Percentiles rank a stretch among this genome's conserved stretches.
Conservation (phyloP, 2,113 vertebrate species). For the Hylia prasina region DNA sequence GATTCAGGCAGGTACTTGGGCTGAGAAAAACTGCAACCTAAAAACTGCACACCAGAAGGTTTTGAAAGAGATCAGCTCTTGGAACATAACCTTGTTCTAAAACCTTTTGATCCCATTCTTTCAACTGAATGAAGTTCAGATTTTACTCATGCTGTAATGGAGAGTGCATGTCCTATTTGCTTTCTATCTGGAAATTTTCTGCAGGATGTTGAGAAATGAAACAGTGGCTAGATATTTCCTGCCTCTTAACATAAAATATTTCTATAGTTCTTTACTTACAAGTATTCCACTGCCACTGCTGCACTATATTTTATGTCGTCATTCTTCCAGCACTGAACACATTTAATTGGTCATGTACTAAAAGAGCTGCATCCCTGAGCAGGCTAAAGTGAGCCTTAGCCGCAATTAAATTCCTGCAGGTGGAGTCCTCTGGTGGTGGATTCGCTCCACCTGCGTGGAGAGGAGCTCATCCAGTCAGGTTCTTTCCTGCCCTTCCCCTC, state of each 20-base stretch:
- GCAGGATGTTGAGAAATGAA: background rate
- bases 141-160: background rate
- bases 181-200: background rate
- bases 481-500: background rate
- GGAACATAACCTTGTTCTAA: background rate
- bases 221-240: background rate
- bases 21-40: background rate
- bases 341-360: background rate
- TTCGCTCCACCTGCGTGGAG: background rate
- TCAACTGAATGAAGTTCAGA: background rate
- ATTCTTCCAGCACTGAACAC: background rate
- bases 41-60: background rate
- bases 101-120: background rate
- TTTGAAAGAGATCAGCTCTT: background rate
- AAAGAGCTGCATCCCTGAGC: background rate
- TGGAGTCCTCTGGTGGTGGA: background rate
- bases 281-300: background rate
- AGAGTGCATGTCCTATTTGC: background rate
- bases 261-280: background rate
- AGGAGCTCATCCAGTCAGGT: background rate
- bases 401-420: background rate
- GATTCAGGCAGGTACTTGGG: background rate
- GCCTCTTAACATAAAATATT: background rate
- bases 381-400: background rate
- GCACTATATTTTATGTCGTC: background rate